Conservation (phyloP, 2,888 invertebrate genomes). For the Kuschelorhynchus macadamiae region DNA sequence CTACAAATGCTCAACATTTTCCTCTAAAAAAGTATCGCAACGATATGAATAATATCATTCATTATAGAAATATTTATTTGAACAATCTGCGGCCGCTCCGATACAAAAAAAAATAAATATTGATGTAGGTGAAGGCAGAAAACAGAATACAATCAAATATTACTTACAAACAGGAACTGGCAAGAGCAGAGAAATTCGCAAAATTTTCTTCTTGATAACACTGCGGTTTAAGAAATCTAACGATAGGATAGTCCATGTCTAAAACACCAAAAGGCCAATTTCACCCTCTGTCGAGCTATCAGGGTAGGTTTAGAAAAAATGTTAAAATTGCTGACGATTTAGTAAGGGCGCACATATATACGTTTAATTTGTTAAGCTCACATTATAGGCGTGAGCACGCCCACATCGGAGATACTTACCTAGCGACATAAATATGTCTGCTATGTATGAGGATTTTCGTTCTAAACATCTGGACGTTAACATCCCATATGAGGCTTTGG, state of each 20-base stretch:
- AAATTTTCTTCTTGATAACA: not conserved
- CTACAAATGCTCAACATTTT: not conserved
- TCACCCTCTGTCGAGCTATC: not conserved
- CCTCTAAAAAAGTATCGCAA: not conserved
- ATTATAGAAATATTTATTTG: not conserved
- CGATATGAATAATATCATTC: not conserved
- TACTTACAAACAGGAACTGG: not conserved
- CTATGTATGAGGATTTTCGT: not conserved
- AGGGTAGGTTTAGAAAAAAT: slow-evolving; percentile 2
- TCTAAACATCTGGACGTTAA: slow-evolving; percentile 2
- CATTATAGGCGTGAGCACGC: not conserved
- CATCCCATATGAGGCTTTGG: not conserved
- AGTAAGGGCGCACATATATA: not conserved
- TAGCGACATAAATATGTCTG: not conserved
- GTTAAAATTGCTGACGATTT: not conserved
- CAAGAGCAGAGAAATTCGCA: not conserved
- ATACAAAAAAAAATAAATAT: not conserved
- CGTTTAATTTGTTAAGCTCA: not conserved
- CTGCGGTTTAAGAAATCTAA: not conserved
- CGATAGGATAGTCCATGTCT: not conserved
- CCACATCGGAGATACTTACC: not conserved
- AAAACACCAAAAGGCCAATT: slow-evolving; percentile 4
- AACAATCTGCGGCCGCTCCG: not conserved
- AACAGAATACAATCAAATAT: not conserved
- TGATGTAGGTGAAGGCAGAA: not conserved